Percentiles rank a stretch among this genome's conserved stretches.
Evolutionary conservation across 2,888 invertebrate species (phyloP).

Genomic region (Trichopoda pennipes): DNA sequence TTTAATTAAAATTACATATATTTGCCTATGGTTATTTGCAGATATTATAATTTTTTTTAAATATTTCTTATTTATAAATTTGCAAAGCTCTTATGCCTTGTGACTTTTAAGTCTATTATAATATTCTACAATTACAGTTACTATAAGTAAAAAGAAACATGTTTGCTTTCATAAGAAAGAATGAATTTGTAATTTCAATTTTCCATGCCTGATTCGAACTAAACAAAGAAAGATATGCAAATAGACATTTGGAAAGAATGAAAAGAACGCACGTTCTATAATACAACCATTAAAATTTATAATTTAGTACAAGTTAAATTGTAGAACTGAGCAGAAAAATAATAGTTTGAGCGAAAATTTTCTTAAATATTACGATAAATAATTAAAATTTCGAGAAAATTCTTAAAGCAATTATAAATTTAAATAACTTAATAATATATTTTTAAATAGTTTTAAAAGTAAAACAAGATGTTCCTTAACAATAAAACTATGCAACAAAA

Average conservation of each 20-base stretch:
- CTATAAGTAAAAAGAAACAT: no score
- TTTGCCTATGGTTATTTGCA: no score
- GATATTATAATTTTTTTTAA: no score
- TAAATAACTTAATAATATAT: background rate
- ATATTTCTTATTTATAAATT: no score
- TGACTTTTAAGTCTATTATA: no score
- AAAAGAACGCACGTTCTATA: background rate
- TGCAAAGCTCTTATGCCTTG: no score
- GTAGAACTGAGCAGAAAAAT: constrained; percentile 44
- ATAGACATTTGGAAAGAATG: constrained; percentile 1
- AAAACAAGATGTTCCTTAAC: constrained; percentile 36
- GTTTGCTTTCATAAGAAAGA: no score
- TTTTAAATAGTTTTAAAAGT: background rate
- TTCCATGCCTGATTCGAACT: background rate
- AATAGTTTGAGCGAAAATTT: background rate
- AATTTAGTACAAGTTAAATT: constrained; percentile 40
- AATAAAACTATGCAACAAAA: constrained; percentile 39
- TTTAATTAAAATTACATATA: no score
- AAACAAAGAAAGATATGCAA: constrained; percentile 13
- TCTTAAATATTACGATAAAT: background rate
- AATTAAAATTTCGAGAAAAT: background rate
- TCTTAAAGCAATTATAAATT: background rate
- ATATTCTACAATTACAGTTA: no score
- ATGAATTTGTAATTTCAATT: no score
- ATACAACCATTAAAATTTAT: background rate